Conservation (phyloP, 2,888 invertebrate genomes). For the Seira musarum region DNA sequence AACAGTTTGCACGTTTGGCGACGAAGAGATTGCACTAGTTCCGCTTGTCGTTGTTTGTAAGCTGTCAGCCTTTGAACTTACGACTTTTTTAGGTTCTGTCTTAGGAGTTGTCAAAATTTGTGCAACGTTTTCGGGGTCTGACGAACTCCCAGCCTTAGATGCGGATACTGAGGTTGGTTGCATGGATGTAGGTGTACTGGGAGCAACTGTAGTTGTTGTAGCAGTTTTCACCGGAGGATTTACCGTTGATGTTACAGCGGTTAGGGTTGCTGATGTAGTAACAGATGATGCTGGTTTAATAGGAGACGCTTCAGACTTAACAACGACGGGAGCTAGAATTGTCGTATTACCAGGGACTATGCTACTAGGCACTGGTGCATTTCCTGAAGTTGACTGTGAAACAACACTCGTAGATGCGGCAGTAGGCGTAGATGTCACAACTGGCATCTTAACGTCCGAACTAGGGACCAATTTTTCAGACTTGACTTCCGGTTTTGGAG, state of each 20-base stretch:
- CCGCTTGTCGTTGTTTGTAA: background rate
- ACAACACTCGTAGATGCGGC: background rate
- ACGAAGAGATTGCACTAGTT: too few relatives aligned
- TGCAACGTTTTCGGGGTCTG: background rate
- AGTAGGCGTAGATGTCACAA: background rate
- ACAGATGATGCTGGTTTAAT: background rate
- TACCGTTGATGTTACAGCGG: background rate
- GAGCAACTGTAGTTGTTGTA: too few relatives aligned
- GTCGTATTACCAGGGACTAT: background rate
- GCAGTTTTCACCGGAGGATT: background rate
- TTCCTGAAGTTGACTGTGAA: background rate
- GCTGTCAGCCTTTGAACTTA: background rate
- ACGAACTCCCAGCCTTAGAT: background rate
- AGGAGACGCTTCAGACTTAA: background rate
- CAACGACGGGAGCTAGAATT: background rate
- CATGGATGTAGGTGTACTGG: background rate
- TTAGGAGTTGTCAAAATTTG: conserved; percentile 3
- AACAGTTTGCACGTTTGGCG: background rate
- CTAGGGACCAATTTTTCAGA: background rate
- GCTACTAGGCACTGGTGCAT: background rate
- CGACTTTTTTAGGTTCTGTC: background rate
- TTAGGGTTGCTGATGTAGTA: background rate
- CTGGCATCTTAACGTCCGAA: background rate
- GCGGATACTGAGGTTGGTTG: background rate
- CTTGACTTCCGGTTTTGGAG: background rate